Evolutionary conservation across 2,888 invertebrate genomes (phyloP).

Genomic region (Drosophila siamana): DNA sequence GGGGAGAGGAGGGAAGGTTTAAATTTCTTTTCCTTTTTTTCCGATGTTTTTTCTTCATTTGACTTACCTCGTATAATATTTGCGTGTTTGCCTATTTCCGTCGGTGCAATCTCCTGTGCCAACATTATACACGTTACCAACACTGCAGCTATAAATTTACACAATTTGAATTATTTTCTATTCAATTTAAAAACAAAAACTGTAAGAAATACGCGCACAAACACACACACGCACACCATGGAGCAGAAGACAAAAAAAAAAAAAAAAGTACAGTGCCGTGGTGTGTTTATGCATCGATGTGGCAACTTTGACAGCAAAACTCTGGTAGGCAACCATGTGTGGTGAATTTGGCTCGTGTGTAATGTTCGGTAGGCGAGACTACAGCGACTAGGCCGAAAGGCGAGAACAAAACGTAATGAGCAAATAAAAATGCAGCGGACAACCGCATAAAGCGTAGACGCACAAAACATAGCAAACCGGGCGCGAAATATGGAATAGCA

Average conservation of each 20-base stretch:
- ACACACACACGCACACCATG: slow-evolving; percentile 45
- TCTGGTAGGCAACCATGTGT: slow-evolving; percentile 43
- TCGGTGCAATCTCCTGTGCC: slow-evolving; percentile 86
- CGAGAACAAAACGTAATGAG: slow-evolving; percentile 71
- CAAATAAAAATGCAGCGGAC: slow-evolving; percentile 54
- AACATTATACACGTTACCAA: slow-evolving; percentile 81
- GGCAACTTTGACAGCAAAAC: slow-evolving; percentile 57
- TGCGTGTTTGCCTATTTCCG: slow-evolving; percentile 88
- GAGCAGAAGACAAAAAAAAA: slow-evolving; percentile 54
- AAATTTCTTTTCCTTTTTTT: slow-evolving; percentile 2
- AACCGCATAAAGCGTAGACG: slow-evolving; percentile 45
- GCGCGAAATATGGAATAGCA: slow-evolving; percentile 55
- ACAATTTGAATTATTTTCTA: slow-evolving; percentile 38
- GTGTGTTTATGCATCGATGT: slow-evolving; percentile 62
- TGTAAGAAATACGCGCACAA: slow-evolving; percentile 49
- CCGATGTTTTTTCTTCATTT: neutral
- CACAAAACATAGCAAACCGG: slow-evolving; percentile 61
- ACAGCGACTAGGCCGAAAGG: slow-evolving; percentile 49
- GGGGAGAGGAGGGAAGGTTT: slow-evolving; percentile 3
- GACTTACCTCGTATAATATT: slow-evolving; percentile 87
- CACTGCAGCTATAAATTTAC: slow-evolving; percentile 36
- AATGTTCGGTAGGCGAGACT: slow-evolving; percentile 38
- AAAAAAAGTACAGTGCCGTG: slow-evolving; percentile 79
- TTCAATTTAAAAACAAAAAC: slow-evolving; percentile 63
- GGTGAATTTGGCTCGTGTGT: slow-evolving; percentile 35